These are phyloP conservation scores for Dendrocincla fuliginosa DNA, from an alignment of 2,797 vertebrate genomes.

Conservation along the genomic window DNA sequence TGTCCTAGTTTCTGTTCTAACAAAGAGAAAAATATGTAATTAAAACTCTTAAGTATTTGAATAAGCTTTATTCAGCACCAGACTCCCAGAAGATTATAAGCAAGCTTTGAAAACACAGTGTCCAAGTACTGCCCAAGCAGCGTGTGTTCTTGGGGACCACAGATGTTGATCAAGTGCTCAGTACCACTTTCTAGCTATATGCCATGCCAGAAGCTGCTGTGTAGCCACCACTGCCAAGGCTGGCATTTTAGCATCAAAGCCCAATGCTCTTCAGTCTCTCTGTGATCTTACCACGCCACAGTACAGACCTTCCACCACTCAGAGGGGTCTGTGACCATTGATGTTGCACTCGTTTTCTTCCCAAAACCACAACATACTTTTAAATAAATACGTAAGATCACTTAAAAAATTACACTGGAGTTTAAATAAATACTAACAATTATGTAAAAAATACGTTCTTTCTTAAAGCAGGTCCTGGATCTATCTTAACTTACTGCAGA, in stretches of 20 bases:
- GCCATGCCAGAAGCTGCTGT: neutral
- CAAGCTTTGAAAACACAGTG: neutral
- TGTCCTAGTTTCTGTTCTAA: neutral
- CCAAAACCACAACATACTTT: neutral
- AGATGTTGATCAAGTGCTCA: neutral
- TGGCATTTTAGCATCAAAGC: neutral
- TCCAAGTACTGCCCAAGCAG: neutral
- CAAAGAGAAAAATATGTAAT: neutral
- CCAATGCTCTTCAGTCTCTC: neutral
- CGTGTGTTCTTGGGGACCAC: neutral
- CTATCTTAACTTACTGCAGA: neutral
- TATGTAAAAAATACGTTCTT: neutral
- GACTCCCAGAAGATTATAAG: neutral
- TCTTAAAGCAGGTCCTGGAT: neutral
- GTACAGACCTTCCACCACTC: neutral
- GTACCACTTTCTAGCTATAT: neutral
- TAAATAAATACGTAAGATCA: neutral
- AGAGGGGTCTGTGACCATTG: neutral
- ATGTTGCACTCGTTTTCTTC: neutral
- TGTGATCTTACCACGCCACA: neutral
- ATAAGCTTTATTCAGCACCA: neutral
- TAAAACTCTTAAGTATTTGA: neutral
- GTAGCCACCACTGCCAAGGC: neutral
- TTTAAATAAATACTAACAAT: neutral
- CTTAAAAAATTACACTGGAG: neutral